Percentiles rank a stretch among this genome's conserved stretches.
Conservation (phyloP, 2,888 invertebrate genomes). For the Pseudococcus viburni region DNA sequence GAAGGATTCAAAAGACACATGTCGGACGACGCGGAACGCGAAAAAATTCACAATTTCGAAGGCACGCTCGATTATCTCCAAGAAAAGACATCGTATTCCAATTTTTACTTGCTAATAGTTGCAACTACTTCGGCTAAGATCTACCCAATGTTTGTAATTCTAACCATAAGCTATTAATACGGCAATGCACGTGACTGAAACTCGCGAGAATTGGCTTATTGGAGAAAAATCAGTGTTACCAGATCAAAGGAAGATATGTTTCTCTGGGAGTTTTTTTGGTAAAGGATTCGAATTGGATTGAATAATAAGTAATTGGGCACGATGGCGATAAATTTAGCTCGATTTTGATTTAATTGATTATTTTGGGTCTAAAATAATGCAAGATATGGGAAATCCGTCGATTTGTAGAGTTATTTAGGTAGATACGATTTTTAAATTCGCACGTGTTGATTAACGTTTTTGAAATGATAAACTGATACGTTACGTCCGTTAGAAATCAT, state of each 20-base stretch:
- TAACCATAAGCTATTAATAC: constrained; percentile 65
- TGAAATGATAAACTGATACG: too few relatives aligned
- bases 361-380: too few relatives aligned
- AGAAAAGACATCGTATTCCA: constrained; percentile 52
- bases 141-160: constrained; percentile 64
- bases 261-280: neutral
- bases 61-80: neutral
- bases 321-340: too few relatives aligned
- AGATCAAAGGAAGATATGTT: neutral
- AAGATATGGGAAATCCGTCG: too few relatives aligned
- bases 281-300: neutral
- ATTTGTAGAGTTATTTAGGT: too few relatives aligned
- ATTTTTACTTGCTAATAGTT: constrained; percentile 60
- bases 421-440: too few relatives aligned
- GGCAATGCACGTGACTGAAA: constrained; percentile 65
- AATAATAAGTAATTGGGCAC: too few relatives aligned
- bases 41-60: constrained; percentile 37
- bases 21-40: neutral
- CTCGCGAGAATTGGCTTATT: constrained; percentile 66
- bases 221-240: constrained; percentile 63
- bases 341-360: too few relatives aligned
- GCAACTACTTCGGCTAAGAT: constrained; percentile 57
- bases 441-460: too few relatives aligned
- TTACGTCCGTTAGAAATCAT: too few relatives aligned
- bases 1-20: neutral